phyloP scores from a whole-genome alignment of 2,797 vertebrate genomes.

The Merluccius polli region DNA sequence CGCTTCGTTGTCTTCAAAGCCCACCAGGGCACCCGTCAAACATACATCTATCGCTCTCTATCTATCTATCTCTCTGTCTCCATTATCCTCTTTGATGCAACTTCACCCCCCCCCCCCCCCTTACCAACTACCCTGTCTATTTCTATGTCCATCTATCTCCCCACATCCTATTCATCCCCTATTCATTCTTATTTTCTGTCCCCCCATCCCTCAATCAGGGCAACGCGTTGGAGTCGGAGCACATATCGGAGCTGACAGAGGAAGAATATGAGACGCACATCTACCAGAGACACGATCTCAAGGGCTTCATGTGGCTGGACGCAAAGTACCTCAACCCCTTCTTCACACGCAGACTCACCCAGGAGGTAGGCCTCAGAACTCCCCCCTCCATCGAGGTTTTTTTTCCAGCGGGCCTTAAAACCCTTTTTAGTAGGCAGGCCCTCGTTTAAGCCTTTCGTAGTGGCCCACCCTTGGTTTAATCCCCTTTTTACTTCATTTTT shows the following conservation, averaged over 20 bases:
- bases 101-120: constrained; percentile 4
- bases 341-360: constrained; percentile 94
- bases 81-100: background rate
- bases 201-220: constrained; percentile 71
- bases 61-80: background rate
- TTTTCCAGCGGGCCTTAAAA: too few species aligned
- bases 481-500: too few species aligned
- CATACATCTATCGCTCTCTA: background rate
- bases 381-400: too few species aligned
- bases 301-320: constrained; percentile 98
- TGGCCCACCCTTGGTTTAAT: too few species aligned
- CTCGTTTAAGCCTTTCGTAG: too few species aligned
- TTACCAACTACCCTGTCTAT: background rate
- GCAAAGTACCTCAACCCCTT: constrained; percentile 97
- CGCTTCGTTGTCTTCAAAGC: too few species aligned
- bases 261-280: constrained; percentile 98
- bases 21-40: background rate
- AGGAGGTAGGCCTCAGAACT: constrained; percentile 90
- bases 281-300: constrained; percentile 89
- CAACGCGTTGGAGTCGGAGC: constrained; percentile 91
- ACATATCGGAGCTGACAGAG: constrained; percentile 94
- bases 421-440: too few species aligned
- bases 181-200: constrained; percentile 4
- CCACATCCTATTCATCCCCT: background rate
- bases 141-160: background rate